Conservation (phyloP, 2,797 vertebrate genomes). For the Argyrosomus regius region DNA sequence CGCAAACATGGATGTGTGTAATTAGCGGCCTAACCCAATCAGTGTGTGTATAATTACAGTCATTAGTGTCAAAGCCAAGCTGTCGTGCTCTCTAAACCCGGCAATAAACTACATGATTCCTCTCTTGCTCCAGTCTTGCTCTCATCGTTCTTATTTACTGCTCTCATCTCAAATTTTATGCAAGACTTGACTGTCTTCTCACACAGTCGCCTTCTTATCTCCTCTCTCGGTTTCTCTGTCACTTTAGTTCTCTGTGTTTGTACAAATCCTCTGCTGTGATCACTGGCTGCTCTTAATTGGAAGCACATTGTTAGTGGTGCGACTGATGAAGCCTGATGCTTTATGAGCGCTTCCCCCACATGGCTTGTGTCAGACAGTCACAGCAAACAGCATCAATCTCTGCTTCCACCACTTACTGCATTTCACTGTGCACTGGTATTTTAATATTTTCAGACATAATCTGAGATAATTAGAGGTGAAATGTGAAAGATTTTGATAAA, state of each 20-base stretch:
- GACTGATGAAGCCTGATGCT: slow-evolving; percentile 77
- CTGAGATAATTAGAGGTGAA: slow-evolving; percentile 26
- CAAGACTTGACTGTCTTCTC: slow-evolving; percentile 65
- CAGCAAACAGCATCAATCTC: slow-evolving; percentile 66
- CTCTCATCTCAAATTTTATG: slow-evolving; percentile 73
- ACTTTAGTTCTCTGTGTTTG: slow-evolving; percentile 65
- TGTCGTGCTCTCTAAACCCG: slow-evolving; percentile 79
- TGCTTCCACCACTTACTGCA: slow-evolving; percentile 27
- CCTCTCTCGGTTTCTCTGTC: slow-evolving; percentile 57
- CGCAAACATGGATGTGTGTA: slow-evolving; percentile 78
- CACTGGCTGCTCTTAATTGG: slow-evolving; percentile 84
- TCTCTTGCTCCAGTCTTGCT: slow-evolving; percentile 59
- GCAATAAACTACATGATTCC: slow-evolving; percentile 75
- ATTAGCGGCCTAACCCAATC: slow-evolving; percentile 85
- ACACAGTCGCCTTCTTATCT: slow-evolving; percentile 57
- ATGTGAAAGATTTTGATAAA: slow-evolving; percentile 17
- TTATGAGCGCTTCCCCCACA: slow-evolving; percentile 73
- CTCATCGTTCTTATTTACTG: slow-evolving; percentile 82
- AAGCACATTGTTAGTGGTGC: slow-evolving; percentile 81
- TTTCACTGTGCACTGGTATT: slow-evolving; percentile 20
- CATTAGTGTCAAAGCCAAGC: slow-evolving; percentile 82
- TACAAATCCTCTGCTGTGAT: slow-evolving; percentile 82
- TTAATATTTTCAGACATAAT: slow-evolving; percentile 11
- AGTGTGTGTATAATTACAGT: slow-evolving; percentile 84
- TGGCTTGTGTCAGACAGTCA: slow-evolving; percentile 69